Percentiles rank a stretch among this genome's conserved stretches.
Evolutionary conservation across 2,113 vertebrate species (phyloP).

Genomic region (Sphyrna mokarran): DNA sequence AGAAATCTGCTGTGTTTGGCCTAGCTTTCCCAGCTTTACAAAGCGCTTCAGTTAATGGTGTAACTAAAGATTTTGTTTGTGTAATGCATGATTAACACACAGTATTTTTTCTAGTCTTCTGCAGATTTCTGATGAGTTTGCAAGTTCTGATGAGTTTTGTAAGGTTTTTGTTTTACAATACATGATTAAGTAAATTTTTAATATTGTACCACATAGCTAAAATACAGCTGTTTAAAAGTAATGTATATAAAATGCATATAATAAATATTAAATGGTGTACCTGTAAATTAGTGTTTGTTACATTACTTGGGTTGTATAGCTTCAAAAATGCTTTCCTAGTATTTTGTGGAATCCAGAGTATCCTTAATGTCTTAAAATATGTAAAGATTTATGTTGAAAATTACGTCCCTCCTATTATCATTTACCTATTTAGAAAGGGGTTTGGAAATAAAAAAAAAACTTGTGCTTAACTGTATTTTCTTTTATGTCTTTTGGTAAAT

Average conservation of each 20-base stretch:
- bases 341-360: slow-evolving; percentile 32
- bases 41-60: slow-evolving; percentile 72
- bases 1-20: slow-evolving; percentile 66
- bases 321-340: slow-evolving; percentile 48
- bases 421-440: slow-evolving; percentile 33
- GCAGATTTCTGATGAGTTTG: slow-evolving; percentile 88
- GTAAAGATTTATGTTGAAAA: slow-evolving; percentile 27
- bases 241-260: slow-evolving; percentile 99
- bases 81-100: slow-evolving; percentile 98
- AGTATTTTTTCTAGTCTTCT: slow-evolving; percentile 99
- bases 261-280: slow-evolving; percentile 99
- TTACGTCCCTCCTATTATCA: slow-evolving; percentile 30
- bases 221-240: slow-evolving; percentile 83
- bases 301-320: slow-evolving; percentile 63
- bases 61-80: slow-evolving; percentile 85
- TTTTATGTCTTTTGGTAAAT: slow-evolving; percentile 14
- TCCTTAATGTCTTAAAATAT: slow-evolving; percentile 20
- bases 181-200: slow-evolving; percentile 92
- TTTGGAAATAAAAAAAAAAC: slow-evolving; percentile 16
- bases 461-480: slow-evolving; percentile 26
- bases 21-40: slow-evolving; percentile 60
- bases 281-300: slow-evolving; percentile 75
- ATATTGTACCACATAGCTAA: slow-evolving; percentile 93
- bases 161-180: slow-evolving; percentile 88
- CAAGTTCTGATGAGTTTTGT: slow-evolving; percentile 92